phyloP scores from a whole-genome alignment of 2,797 vertebrate species.

The Scyliorhinus canicula region DNA sequence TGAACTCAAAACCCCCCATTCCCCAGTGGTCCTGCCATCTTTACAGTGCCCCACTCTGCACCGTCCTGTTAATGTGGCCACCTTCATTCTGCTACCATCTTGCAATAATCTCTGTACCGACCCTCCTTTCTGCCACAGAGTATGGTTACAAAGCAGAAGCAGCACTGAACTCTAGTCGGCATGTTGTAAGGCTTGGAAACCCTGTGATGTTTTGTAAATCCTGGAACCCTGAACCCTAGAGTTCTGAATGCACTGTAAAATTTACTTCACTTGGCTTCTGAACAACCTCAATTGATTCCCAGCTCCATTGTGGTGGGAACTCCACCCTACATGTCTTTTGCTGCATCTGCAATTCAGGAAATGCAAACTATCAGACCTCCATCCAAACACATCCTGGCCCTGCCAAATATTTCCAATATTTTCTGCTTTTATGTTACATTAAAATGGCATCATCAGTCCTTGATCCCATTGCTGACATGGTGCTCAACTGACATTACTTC shows the following conservation, averaged over 20 bases:
- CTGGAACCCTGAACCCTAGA: no score
- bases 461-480: background rate
- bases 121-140: no score
- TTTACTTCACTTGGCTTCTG: background rate
- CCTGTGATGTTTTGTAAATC: background rate
- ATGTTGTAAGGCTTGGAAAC: background rate
- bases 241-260: background rate
- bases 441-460: background rate
- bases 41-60: no score
- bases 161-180: no score
- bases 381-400: background rate
- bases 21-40: background rate
- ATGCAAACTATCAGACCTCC: background rate
- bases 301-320: background rate
- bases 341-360: background rate
- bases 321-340: background rate
- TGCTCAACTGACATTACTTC: background rate
- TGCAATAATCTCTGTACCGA: no score
- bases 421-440: background rate
- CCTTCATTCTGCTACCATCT: background rate
- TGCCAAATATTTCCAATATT: background rate
- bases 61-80: no score
- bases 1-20: no score
- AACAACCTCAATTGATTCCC: background rate
- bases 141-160: no score